These are phyloP conservation scores for Ctenodactylus gundi DNA, from an alignment of 2,113 vertebrate species.

Conservation along the genomic window DNA sequence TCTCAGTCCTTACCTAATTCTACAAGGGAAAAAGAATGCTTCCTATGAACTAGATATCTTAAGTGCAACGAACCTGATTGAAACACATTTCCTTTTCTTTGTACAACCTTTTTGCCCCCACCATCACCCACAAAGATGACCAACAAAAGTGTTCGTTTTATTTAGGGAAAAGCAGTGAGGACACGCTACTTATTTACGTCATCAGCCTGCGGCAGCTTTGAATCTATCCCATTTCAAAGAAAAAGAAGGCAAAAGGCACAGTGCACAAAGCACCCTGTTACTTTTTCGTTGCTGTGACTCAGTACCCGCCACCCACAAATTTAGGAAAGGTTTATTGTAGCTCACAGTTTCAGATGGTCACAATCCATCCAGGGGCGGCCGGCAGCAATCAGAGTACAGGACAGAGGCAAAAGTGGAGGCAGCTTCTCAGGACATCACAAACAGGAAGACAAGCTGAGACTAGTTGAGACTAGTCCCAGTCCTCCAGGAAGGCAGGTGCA, in stretches of 20 bases:
- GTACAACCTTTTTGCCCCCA: slow-evolving; percentile 46
- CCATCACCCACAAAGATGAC: slow-evolving; percentile 43
- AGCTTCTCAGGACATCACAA: too few species aligned
- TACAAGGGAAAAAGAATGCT: slow-evolving; percentile 67
- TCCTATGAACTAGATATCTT: slow-evolving; percentile 67
- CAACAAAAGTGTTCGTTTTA: slow-evolving; percentile 66
- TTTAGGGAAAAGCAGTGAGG: slow-evolving; percentile 63
- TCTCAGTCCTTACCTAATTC: slow-evolving; percentile 72
- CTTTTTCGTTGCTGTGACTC: too few species aligned
- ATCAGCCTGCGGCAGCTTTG: slow-evolving; percentile 47
- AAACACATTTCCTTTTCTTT: slow-evolving; percentile 68
- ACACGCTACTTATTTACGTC: slow-evolving; percentile 50
- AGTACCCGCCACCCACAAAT: too few species aligned
- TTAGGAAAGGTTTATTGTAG: too few species aligned
- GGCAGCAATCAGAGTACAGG: too few species aligned
- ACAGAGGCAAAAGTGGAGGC: too few species aligned
- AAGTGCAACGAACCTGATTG: slow-evolving; percentile 45
- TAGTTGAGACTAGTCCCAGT: too few species aligned
- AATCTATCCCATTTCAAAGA: neutral
- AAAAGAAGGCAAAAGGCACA: neutral
- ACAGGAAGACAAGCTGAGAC: too few species aligned
- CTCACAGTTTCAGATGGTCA: too few species aligned
- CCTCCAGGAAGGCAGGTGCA: too few species aligned
- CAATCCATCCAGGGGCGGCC: too few species aligned
- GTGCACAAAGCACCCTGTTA: neutral